A percentile compares a stretch with the other conserved stretches of the same genome.
Conservation (phyloP, 64 coral and sea anemone genomes). For the Trachythela sp. region DNA sequence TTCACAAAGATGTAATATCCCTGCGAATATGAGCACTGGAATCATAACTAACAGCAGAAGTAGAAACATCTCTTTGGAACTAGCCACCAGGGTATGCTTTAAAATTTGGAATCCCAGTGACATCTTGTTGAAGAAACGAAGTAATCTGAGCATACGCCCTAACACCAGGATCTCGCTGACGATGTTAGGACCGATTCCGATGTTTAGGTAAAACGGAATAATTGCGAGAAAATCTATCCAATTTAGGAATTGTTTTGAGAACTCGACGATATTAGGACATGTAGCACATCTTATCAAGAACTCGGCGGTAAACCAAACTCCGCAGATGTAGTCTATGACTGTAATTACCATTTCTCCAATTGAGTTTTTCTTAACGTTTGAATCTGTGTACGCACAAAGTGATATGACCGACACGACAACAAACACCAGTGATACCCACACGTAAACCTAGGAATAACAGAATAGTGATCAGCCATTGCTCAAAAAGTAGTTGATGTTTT, state of each 20-base stretch:
- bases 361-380: background rate
- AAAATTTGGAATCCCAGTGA: constrained; percentile 95
- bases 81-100: constrained; percentile 91
- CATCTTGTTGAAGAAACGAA: constrained; percentile 86
- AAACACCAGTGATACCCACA: constrained; percentile 66
- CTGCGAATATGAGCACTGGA: constrained; percentile 81
- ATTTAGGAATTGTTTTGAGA: constrained; percentile 63
- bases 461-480: background rate
- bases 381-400: constrained; percentile 62
- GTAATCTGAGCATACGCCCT: constrained; percentile 60
- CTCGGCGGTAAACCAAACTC: constrained; percentile 85
- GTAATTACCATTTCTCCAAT: background rate
- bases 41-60: constrained; percentile 70
- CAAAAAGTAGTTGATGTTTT: too few relatives aligned
- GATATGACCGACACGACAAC: constrained; percentile 72
- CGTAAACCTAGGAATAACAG: background rate
- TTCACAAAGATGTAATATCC: constrained; percentile 62
- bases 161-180: constrained; percentile 62
- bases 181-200: background rate
- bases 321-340: constrained; percentile 64
- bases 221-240: constrained; percentile 97
- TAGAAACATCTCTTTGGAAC: constrained; percentile 70
- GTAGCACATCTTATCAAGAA: constrained; percentile 62
- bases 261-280: constrained; percentile 69
- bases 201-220: constrained; percentile 67